Percentiles rank a stretch among this genome's conserved stretches.
These are phyloP conservation scores for Limnothrissa miodon DNA, from an alignment of 2,113 vertebrate genomes.

Conservation along the genomic window DNA sequence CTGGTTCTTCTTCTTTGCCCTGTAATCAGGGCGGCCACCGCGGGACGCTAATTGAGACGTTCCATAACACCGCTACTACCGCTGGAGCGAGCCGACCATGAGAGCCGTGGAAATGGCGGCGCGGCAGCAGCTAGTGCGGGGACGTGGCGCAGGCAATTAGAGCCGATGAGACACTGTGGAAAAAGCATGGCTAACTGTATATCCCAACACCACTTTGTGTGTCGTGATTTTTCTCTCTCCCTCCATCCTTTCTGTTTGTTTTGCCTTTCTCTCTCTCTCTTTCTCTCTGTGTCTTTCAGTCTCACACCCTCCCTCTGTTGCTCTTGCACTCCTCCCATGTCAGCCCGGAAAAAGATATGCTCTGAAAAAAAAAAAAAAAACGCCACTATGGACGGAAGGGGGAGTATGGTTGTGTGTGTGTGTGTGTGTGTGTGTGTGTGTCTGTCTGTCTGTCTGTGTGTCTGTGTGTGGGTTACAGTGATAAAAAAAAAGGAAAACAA, in stretches of 20 bases:
- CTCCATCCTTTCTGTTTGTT: too few relatives aligned
- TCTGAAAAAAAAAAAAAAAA: slow-evolving; percentile 57
- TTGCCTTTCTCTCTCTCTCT: neutral
- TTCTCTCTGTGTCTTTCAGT: neutral
- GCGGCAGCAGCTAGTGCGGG: slow-evolving; percentile 51
- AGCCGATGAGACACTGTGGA: slow-evolving; percentile 47
- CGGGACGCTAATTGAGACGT: slow-evolving; percentile 64
- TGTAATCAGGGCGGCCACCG: slow-evolving; percentile 61
- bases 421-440: neutral
- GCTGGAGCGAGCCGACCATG: neutral
- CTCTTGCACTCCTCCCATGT: slow-evolving; percentile 13
- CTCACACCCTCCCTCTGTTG: neutral
- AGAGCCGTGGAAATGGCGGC: slow-evolving; percentile 49
- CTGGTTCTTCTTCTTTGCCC: slow-evolving; percentile 62
- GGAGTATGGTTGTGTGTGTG: neutral
- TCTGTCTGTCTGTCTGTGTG: neutral
- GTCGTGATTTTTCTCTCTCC: neutral
- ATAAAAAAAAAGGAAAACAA: slow-evolving; percentile 8
- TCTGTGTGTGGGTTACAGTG: neutral
- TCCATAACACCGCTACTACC: slow-evolving; percentile 59
- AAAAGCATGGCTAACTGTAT: slow-evolving; percentile 46
- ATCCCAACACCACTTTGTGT: slow-evolving; percentile 23
- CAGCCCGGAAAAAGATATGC: slow-evolving; percentile 48
- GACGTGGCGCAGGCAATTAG: slow-evolving; percentile 61
- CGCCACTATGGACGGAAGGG: neutral